Percentiles rank a stretch among this genome's conserved stretches.
These are phyloP conservation scores for Chrysotoxum bicinctum DNA, from an alignment of 2,888 invertebrate genomes.

Conservation along the genomic window DNA sequence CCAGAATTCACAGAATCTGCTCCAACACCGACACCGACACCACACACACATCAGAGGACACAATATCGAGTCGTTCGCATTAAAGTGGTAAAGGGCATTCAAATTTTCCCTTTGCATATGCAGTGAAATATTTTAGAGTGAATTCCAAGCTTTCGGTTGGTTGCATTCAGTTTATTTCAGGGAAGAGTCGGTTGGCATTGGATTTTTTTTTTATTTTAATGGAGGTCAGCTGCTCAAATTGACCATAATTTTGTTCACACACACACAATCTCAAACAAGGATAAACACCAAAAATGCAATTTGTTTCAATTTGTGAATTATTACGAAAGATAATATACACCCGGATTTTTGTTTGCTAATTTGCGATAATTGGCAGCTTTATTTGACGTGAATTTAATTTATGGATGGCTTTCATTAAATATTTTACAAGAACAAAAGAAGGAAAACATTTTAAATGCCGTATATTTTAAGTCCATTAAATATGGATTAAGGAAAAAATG, in stretches of 20 bases:
- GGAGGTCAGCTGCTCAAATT: constrained; percentile 8
- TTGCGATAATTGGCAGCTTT: constrained; percentile 22
- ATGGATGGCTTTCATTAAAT: not conserved
- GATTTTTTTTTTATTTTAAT: not conserved
- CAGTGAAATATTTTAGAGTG: not conserved
- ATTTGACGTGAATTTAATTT: not conserved
- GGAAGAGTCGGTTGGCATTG: not conserved
- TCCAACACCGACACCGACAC: not conserved
- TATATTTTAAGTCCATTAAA: not conserved
- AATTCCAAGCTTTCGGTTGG: constrained; percentile 5
- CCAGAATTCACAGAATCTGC: constrained; percentile 6
- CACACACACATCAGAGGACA: not conserved
- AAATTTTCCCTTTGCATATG: not conserved
- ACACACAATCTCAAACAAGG: not conserved
- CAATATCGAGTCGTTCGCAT: not conserved
- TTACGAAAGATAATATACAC: not conserved
- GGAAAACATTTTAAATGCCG: not conserved
- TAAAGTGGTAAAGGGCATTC: not conserved
- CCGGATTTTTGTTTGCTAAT: constrained; percentile 20
- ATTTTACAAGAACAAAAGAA: not conserved
- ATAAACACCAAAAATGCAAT: not conserved
- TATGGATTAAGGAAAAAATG: not conserved
- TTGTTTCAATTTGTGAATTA: constrained; percentile 22
- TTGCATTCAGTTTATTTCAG: not conserved
- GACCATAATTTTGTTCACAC: not conserved